Conservation (phyloP, 2,797 vertebrate genomes). For the Brotula barbata region DNA sequence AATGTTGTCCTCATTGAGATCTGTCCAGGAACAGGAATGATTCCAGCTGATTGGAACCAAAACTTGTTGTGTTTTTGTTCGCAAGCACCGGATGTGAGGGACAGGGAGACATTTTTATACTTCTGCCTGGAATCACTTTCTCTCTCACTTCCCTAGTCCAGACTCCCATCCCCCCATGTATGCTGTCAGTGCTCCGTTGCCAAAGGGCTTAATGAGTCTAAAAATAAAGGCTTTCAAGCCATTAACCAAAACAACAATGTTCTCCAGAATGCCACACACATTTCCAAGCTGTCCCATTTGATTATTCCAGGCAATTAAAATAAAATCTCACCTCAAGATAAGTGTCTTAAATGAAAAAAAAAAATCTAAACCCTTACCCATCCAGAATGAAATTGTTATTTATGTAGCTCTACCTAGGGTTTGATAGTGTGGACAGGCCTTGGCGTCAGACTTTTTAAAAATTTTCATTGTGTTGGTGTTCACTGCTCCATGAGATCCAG, state of each 20-base stretch:
- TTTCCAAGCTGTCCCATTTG: slow-evolving; percentile 1
- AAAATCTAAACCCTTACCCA: neutral
- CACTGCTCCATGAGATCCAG: slow-evolving; percentile 47
- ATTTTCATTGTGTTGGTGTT: slow-evolving; percentile 46
- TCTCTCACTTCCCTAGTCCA: neutral
- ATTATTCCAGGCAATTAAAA: slow-evolving; percentile 5
- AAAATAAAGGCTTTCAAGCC: slow-evolving; percentile 54
- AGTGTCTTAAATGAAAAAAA: neutral
- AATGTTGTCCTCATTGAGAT: slow-evolving; percentile 5
- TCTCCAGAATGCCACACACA: slow-evolving; percentile 13
- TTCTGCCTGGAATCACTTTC: slow-evolving; percentile 6
- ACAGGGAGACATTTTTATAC: slow-evolving; percentile 10
- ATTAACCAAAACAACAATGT: slow-evolving; percentile 50
- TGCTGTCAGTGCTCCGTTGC: slow-evolving; percentile 21
- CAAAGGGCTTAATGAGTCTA: slow-evolving; percentile 56
- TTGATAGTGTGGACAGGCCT: slow-evolving; percentile 15
- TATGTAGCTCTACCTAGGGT: neutral
- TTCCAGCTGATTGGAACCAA: slow-evolving; percentile 22
- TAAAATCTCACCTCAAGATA: neutral
- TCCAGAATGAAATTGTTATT: neutral
- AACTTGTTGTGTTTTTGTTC: slow-evolving; percentile 21
- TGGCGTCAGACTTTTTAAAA: slow-evolving; percentile 3
- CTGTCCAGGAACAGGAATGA: slow-evolving; percentile 13
- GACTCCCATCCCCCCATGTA: slow-evolving; percentile 4
- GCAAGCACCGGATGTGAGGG: slow-evolving; percentile 35